Conservation (phyloP, 2,113 vertebrate genomes). For the Abramis brama region DNA sequence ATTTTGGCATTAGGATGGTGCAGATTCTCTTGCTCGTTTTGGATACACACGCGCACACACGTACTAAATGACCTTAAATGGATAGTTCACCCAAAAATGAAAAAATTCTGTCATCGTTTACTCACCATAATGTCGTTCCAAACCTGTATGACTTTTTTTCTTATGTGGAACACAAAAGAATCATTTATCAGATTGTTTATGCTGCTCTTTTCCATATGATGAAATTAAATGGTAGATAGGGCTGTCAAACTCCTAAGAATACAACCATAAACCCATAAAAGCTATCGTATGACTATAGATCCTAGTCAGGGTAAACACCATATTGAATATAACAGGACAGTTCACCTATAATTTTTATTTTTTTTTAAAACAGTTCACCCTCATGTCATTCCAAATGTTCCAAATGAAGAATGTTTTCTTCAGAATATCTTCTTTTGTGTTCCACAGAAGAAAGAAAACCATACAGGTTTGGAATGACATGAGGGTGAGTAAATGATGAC, state of each 20-base stretch:
- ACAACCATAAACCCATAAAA: not conserved
- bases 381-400: not conserved
- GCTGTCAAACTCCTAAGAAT: not conserved
- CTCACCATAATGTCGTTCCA: not conserved
- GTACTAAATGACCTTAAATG: not conserved
- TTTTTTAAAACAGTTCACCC: not conserved
- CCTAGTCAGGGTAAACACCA: not conserved
- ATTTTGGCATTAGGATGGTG: slow-evolving; percentile 38
- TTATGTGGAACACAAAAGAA: not conserved
- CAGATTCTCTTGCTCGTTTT: slow-evolving; percentile 40
- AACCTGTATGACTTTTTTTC: not conserved
- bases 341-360: not conserved
- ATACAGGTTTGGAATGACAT: not conserved
- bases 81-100: not conserved
- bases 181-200: not conserved
- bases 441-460: not conserved
- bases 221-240: not conserved
- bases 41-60: not conserved
- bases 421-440: no score
- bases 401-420: no score
- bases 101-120: not conserved
- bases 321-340: not conserved
- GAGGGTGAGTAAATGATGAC: not conserved
- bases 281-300: not conserved
- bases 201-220: not conserved